Conservation (phyloP, 2,797 vertebrate species). For the Centroberyx gerrardi region DNA sequence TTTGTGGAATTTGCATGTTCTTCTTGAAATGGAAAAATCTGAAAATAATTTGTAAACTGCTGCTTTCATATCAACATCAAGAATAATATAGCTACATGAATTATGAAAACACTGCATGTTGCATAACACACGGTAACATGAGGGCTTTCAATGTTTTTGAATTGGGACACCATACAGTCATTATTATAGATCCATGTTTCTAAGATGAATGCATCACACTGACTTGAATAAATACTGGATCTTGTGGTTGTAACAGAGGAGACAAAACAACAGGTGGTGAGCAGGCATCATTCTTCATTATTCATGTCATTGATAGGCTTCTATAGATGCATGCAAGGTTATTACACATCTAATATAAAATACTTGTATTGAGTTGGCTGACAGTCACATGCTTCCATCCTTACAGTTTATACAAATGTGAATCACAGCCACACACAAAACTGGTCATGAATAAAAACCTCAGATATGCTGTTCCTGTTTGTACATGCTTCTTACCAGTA, state of each 20-base stretch:
- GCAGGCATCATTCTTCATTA: conserved; percentile 68
- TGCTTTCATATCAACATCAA: no score
- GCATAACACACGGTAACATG: no score
- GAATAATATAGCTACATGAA: no score
- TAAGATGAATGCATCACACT: no score
- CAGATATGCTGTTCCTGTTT: conserved; percentile 2
- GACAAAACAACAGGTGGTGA: conserved; percentile 57
- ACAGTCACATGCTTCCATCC: conserved; percentile 55
- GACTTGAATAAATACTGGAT: background rate
- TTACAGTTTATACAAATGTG: conserved; percentile 27
- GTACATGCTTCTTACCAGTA: background rate
- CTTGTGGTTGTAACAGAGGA: conserved; percentile 37
- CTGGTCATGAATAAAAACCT: background rate
- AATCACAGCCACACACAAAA: conserved; percentile 30
- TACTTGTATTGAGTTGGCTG: conserved; percentile 9
- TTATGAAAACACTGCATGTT: no score
- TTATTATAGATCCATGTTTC: no score
- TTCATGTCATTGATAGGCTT: conserved; percentile 61
- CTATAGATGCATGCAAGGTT: conserved; percentile 60
- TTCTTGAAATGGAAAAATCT: no score
- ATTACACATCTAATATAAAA: conserved; percentile 36
- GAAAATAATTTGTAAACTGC: no score
- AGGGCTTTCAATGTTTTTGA: no score
- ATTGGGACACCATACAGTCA: no score
- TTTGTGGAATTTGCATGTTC: no score